Evolutionary conservation across 2,888 invertebrate species (phyloP).

Genomic region (Cosmorhoe ocellata): DNA sequence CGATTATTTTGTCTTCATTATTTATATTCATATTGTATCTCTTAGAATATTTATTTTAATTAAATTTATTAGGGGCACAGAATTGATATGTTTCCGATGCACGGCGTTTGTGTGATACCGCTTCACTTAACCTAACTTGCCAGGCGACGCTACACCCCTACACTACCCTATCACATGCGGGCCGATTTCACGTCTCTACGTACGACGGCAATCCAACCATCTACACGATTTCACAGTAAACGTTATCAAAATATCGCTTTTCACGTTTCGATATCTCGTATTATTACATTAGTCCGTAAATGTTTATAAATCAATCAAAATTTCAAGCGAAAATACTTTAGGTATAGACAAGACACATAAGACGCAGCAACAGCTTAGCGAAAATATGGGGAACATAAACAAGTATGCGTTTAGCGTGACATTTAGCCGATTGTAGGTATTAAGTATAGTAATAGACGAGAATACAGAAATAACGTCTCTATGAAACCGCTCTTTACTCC

Average conservation of each 20-base stretch:
- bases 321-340: conserved; percentile 44
- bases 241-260: conserved; percentile 64
- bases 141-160: conserved; percentile 80
- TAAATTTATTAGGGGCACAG: conserved; percentile 88
- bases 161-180: conserved; percentile 79
- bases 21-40: conserved; percentile 79
- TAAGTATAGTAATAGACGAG: conserved; percentile 72
- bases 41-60: conserved; percentile 78
- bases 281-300: conserved; percentile 35
- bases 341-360: conserved; percentile 41
- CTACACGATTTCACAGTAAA: conserved; percentile 72
- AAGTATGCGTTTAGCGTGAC: conserved; percentile 68
- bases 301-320: conserved; percentile 39
- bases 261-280: conserved; percentile 42
- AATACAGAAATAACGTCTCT: conserved; percentile 82
- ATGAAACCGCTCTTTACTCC: conserved; percentile 80
- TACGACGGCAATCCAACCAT: conserved; percentile 55
- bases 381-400: conserved; percentile 52
- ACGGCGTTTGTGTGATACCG: conserved; percentile 86
- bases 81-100: conserved; percentile 90
- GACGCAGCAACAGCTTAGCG: conserved; percentile 59
- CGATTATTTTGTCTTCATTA: conserved; percentile 74
- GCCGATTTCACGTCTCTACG: conserved; percentile 68
- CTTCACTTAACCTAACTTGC: conserved; percentile 81
- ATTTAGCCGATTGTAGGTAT: conserved; percentile 72